These are phyloP conservation scores for Cuculus canorus DNA, from an alignment of 2,797 vertebrate genomes.

Conservation along the genomic window DNA sequence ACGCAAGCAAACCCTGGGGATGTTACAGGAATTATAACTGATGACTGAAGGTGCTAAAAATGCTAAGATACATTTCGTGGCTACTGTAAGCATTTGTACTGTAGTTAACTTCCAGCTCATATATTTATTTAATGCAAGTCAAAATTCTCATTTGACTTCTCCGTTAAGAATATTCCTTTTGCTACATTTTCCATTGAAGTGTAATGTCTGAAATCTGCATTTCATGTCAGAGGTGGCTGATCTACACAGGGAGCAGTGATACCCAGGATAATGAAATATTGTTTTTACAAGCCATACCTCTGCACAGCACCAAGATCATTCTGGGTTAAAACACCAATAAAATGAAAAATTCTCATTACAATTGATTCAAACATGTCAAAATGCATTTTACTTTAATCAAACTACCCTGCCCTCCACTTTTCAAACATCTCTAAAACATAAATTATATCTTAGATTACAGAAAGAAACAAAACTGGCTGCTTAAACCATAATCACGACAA, in stretches of 20 bases:
- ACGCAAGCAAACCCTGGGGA: not conserved
- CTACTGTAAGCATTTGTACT: not conserved
- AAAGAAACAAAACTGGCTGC: conserved; percentile 53
- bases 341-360: conserved; percentile 42
- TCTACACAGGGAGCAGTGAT: not conserved
- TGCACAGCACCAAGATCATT: not conserved
- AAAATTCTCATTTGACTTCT: conserved; percentile 22
- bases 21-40: not conserved
- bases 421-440: conserved; percentile 61
- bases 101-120: not conserved
- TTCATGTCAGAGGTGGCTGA: conserved; percentile 46
- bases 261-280: not conserved
- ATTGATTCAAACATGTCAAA: conserved; percentile 52
- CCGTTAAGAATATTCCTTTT: not conserved
- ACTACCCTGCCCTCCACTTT: conserved; percentile 39
- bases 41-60: not conserved
- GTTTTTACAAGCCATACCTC: conserved; percentile 9
- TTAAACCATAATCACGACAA: conserved; percentile 53
- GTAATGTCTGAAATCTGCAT: conserved; percentile 25
- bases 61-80: not conserved
- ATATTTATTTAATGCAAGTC: not conserved
- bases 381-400: conserved; percentile 57
- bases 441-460: conserved; percentile 50
- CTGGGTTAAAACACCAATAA: conserved; percentile 35
- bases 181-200: not conserved